Evolutionary conservation across 2,888 invertebrate species (phyloP).

Genomic region (Drosophila diplacantha): DNA sequence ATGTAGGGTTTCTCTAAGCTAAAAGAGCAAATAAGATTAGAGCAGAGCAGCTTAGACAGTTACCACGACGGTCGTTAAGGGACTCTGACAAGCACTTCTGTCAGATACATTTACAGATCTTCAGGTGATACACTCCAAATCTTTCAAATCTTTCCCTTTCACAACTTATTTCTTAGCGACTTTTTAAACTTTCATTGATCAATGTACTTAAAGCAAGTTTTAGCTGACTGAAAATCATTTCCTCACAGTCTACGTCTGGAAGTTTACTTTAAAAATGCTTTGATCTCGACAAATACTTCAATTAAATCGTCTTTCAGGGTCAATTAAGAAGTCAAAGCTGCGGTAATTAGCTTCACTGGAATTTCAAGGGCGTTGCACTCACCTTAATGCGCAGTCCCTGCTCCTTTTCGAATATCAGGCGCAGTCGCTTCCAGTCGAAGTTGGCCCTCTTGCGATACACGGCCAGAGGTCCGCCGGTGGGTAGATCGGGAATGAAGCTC

Average conservation of each 20-base stretch:
- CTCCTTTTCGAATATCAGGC: constrained; percentile 87
- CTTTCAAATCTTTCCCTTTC: neutral
- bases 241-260: neutral
- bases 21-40: neutral
- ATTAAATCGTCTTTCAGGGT: constrained; percentile 5
- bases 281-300: constrained; percentile 5
- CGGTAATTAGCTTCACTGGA: constrained; percentile 5
- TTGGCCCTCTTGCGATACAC: constrained; percentile 86
- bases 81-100: too few relatives aligned
- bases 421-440: constrained; percentile 92
- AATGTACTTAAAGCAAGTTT: neutral
- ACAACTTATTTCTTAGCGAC: neutral
- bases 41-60: too few relatives aligned
- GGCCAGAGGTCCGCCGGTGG: constrained; percentile 83
- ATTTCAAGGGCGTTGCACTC: constrained; percentile 51
- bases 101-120: neutral
- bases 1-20: neutral
- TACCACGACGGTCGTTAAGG: neutral
- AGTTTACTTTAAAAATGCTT: neutral
- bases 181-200: neutral
- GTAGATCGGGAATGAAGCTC: constrained; percentile 83
- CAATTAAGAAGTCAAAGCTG: constrained; percentile 4
- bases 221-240: neutral
- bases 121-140: neutral
- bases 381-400: constrained; percentile 88